Evolutionary conservation across 2,797 vertebrate genomes (phyloP), one percentile per base, ranked within the genome.

Genomic region (Pipistrellus pygmaeus): DNA sequence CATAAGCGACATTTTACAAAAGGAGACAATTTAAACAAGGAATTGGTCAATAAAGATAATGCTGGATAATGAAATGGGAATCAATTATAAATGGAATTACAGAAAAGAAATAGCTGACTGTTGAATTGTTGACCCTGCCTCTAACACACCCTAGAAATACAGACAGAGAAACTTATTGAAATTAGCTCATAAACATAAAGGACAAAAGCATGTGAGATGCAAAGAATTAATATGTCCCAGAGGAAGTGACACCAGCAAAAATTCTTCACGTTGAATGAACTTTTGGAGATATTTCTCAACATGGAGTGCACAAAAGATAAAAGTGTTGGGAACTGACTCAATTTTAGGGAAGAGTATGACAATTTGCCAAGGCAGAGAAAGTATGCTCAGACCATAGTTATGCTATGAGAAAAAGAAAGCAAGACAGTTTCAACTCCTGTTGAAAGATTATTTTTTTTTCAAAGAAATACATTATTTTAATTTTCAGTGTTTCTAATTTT

Each of bases 201-300:
- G 72, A 85, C 57, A 53, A 77, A 62, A 11, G 2, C 12, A 14
- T 11, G 25, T 66, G 21, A 90, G 55, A 95, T 4, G 2, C 46
- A 92, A 76, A 84, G 35, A 38, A 73, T 88, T 66, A 95, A 64
- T 53, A 75, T 68, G 14, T 62, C 38, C 35, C 15, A 81, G 73
- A 76, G 92, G 77, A 94, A 91, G 69, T 85, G 81, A 91, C 0
- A 0, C 5, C 44, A 72, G 35, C 46, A 76, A 75, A 81, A 62
- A 73, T 25, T 27, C 32, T 66, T 76, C 38, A 55, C 0, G 0
- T 73, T 91, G 78, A 78, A 73, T 41, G 82, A 91, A 80, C 27
- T 92, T 66, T 85, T 82, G 57, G 38, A 88, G 64, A 32, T 66
- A 80, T 95, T 94, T 96, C 92, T 90, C 64, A 96, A 86, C 20